Base-by-base conservation (phyloP, 2,797 vertebrate species). In the Gymnoscopelus microlampas region DNA sequence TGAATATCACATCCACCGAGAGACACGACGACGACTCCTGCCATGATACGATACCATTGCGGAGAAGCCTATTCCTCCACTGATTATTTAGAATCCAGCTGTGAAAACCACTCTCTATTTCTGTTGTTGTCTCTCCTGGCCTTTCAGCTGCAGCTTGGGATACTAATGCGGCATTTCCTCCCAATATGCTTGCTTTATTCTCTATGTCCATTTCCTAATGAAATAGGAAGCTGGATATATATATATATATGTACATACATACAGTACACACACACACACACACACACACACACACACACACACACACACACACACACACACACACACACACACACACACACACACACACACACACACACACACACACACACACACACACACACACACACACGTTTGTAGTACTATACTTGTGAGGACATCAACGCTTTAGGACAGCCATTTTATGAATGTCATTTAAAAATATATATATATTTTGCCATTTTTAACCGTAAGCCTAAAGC, bases 71-170 rank as follows among this genome's bases (percentile, higher is more conserved):
- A 75, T 89, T 83, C 70, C 47, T 72, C 24, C 39, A 26, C 5
- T 62, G 70, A 48, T 81, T 84, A 74, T 90, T 85, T 85, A 67
- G 87, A 88, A 88, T 87, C 60, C 73, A 84, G 61, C 79, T 63
- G 65, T 63, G 56, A 58, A 78, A 73, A 67, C 39, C 13, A 13
- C 79, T 65, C 35, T 66, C 72, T 81, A 32, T 78, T 85, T 83
- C 68, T 82, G 54, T 78, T 82, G 54, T 78, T 83, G 50, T 73
- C 60, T 86, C 87, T 86, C 80, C 32, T 75, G 86, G 78, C 83
- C 14, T 73, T 75, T 76, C 19, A 55, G 60, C 60, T 24, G 65
- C 70, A 64, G 71, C n/a, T 60, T 64, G 51, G 71, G 66, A 83
- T 73, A 70, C 64, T 77, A 86, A 78, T 7, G 67, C 82, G 76